Evolutionary conservation across 2,888 invertebrate species (phyloP), one percentile per base, ranked within the genome.

Genomic region (Brassicogethes aeneus): DNA sequence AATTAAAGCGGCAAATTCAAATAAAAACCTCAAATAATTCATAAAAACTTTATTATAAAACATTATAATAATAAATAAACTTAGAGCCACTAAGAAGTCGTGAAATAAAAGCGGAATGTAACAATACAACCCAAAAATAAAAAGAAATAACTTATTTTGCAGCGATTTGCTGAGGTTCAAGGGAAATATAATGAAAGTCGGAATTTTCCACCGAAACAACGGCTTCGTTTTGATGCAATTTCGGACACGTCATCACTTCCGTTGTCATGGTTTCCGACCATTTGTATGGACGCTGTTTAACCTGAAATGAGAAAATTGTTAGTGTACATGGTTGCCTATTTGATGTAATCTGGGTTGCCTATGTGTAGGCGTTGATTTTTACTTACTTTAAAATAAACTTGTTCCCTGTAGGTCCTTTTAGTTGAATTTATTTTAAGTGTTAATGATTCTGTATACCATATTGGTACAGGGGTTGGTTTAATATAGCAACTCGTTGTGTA

Each of bases 401-500:
- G 52, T 41, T 56, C 53, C 7, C 45, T 46, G 36, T 50, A 54
- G 15, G 15, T 43, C 15, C 46, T 45, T 39, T 50, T 54, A 1
- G 52, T 57, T n/a, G 56, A 55, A 12, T 47, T 50, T 29, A 57
- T 48, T 10, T 48, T 48, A 10, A 57, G 35, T 13, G 60, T 50
- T 16, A 65, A 41, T 7, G 62, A 63, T 47, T 65, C 64, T n/a
- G 61, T 57, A 44, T 63, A 65, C 57, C 61, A 62, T 16, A 59
- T 57, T n/a, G 66, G 65, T 29, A 58, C 43, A 16, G 55, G 52
- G 38, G 53, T 57, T 37, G 57, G 59, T 51, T 61, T 54, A 31
- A 66, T 56, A 40, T 58, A 62, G 47, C 66, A 66, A n/a, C 48
- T 61, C 17, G 61, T 59, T 13, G 54, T 55, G 42, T 59, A 64